Percentiles rank a stretch among this genome's conserved stretches.
These are phyloP conservation scores for Tenebrosternarchus preto DNA, from an alignment of 2,113 vertebrate species.

Conservation along the genomic window DNA sequence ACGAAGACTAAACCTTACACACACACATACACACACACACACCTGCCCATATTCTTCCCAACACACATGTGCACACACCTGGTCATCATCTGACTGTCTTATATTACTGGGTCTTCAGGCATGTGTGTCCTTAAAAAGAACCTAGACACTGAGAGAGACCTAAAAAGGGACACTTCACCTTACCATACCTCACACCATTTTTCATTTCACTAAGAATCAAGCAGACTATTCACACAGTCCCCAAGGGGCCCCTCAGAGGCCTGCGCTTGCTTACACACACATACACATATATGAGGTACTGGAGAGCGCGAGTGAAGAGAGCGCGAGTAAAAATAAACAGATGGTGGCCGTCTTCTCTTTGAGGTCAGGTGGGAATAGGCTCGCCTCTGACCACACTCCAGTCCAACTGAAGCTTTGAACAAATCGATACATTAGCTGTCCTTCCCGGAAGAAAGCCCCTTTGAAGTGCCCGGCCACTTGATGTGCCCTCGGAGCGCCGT, in stretches of 20 bases:
- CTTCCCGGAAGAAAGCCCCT: conserved; percentile 23
- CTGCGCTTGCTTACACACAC: not conserved
- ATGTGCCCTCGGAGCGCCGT: conserved; percentile 22
- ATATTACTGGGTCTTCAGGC: not conserved
- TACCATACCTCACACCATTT: not conserved
- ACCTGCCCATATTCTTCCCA: too few relatives aligned
- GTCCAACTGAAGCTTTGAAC: conserved; percentile 6
- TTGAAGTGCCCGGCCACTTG: conserved; percentile 49
- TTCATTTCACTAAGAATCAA: conserved; percentile 14
- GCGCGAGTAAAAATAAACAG: conserved; percentile 39
- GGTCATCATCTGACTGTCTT: not conserved
- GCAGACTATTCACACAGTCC: not conserved
- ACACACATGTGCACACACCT: not conserved
- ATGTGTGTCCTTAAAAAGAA: not conserved
- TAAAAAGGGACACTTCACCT: not conserved
- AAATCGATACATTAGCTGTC: conserved; percentile 47
- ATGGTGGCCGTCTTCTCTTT: not conserved
- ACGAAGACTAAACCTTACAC: not conserved
- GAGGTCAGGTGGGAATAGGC: conserved; percentile 23
- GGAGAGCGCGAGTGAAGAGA: conserved; percentile 47
- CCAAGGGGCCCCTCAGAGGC: conserved; percentile 15
- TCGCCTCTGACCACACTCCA: conserved; percentile 30
- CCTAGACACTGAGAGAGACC: not conserved
- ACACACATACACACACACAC: not conserved
- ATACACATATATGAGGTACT: not conserved